Percentiles rank a stretch among this genome's conserved stretches.
Conservation (phyloP, 2,888 invertebrate genomes). For the Hirtodrosophila alboralis region DNA sequence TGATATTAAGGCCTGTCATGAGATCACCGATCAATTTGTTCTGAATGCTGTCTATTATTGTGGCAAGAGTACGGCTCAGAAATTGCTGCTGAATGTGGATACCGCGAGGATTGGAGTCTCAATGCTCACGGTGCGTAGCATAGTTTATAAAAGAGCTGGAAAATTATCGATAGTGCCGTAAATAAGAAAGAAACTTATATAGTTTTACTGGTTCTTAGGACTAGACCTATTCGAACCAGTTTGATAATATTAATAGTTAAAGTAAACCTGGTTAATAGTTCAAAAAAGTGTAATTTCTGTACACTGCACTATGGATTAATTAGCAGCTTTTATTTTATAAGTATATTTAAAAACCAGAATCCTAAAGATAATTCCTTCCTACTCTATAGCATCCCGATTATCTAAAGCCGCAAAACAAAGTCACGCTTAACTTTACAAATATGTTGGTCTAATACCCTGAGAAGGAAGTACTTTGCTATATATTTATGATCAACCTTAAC, state of each 20-base stretch:
- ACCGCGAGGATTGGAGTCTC: constrained; percentile 37
- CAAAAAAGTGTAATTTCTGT: no score
- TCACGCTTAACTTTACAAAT: constrained; percentile 52
- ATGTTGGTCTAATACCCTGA: constrained; percentile 8
- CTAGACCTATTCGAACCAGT: no score
- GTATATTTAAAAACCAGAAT: no score
- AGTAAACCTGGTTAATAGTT: no score
- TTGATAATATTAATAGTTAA: no score
- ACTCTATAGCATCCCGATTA: constrained; percentile 54
- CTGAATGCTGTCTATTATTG: constrained; percentile 52
- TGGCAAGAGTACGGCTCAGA: constrained; percentile 22
- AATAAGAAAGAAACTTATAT: no score
- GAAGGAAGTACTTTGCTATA: constrained; percentile 60
- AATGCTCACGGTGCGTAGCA: constrained; percentile 39
- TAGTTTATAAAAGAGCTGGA: neutral
- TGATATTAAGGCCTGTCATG: constrained; percentile 50
- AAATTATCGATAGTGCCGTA: no score
- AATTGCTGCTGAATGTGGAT: constrained; percentile 43
- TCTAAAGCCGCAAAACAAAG: constrained; percentile 38
- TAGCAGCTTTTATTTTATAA: no score
- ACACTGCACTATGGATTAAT: no score
- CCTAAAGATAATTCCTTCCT: neutral
- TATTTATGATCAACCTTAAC: constrained; percentile 46
- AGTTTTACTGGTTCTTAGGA: no score
- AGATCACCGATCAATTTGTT: constrained; percentile 56